Evolutionary conservation across 2,797 vertebrate genomes (phyloP), one percentile per base, ranked within the genome.

Genomic region (Spinibarbus caldwelli): DNA sequence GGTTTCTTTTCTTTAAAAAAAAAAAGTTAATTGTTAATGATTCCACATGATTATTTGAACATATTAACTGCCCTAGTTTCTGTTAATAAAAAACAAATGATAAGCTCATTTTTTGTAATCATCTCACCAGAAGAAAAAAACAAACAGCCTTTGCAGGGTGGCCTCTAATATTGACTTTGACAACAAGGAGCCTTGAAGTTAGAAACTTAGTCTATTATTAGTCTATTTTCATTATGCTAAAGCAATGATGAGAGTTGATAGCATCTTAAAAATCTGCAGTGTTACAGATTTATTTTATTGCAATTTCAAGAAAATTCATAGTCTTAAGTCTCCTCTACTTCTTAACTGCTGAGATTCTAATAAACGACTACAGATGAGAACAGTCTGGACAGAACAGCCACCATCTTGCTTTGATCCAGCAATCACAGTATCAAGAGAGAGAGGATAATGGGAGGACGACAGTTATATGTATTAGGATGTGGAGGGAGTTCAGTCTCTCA

Each of bases 331-430:
- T 41, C 9, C 12, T 71, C 45, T 49, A 5, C 17, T 29, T 31
- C 26, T 43, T 54, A 10, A 66, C 62, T 34, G 14, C 36, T 54
- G 23, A 41, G 29, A 70, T 70, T 54, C 31, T 70, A 70, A 81
- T 70, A 70, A 52, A 70, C 5, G 14, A 66, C 62, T 66, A 72
- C 29, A 64, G 80, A 82, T 62, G 41, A 64, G 9, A 81, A 21
- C 68, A 73, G 57, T 64, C 14, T 83, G 81, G 41, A 23, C 29
- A 11, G 57, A 62, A 62, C 38, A 21, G 26, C 8, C 54, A 47
- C 41, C 54, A 64, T 64, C 41, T 75, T 75, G 54, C 54, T 36
- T 83, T 83, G 57, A 75, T 75, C 41, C 41, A 62, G 36, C 15
- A 2, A 41, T 31, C 21, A 10, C 29, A 36, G 14, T 26, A 36